Base-by-base conservation (phyloP, 2,113 vertebrate species). In the Mola mola region DNA sequence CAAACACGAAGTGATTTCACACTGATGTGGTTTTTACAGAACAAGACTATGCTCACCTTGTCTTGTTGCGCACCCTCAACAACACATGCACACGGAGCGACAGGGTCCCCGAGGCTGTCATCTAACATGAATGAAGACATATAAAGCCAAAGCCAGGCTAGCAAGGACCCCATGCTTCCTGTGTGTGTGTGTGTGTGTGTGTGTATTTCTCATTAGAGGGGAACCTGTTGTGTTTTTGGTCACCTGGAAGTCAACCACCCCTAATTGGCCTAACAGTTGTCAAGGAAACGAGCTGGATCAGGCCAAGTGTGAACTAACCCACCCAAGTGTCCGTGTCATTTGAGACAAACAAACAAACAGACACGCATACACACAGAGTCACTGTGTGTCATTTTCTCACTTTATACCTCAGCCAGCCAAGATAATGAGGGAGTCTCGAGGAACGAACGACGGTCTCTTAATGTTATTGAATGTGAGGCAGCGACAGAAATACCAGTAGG, bases 191-290 rank as follows among this genome's bases (percentile, higher is more conserved):
- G 42, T 28, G n/a, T 41, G 44, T 10, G 19, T 57, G 28, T 34
- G 11, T 58, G 26, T 57, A 8, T 66, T 37, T 57, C 50, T 86
- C 68, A 87, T 85, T 81, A 88, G 52, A 53, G 15, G 59, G 47
- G 16, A 60, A 51, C 44, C 28, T 46, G 25, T 37, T 34, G 57
- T 67, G 46, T 67, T 36, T n/a, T 17, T 33, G 76, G 81, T 88
- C 87, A 90, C 71, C 63, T 68, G 74, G 60, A 87, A 81, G 72
- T 79, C 82, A 84, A 48, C 75, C 5, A 13, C 43, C 15, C 81
- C 64, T 84, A 76, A 81, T 86, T 86, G 87, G 74, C 53, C 62
- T 28, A 75, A 43, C 37, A 38, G 65, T 89, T 74, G 71, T 76
- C 79, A 76, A 57, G 82, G 83, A 64, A 87, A 88, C 83, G 6